These are phyloP conservation scores for Ptychodera flava DNA, from an alignment of 35 echinoderm and acorn worm species.

Conservation along the genomic window DNA sequence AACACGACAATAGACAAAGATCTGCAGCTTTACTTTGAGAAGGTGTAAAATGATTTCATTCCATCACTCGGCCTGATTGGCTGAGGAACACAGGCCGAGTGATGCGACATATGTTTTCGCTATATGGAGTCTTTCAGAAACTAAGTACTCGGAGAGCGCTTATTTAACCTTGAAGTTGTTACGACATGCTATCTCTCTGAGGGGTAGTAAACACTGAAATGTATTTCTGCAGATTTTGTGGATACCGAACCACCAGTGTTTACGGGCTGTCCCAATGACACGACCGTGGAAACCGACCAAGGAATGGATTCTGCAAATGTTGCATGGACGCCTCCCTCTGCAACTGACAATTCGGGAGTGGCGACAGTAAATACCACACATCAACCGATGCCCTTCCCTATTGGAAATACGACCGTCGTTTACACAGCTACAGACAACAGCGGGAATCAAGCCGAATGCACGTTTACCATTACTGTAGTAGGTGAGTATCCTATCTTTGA, in stretches of 20 bases:
- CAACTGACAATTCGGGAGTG: conserved; percentile 41
- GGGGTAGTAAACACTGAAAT: no score
- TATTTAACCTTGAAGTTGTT: no score
- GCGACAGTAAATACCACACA: neutral
- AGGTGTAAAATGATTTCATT: no score
- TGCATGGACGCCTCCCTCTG: conserved; percentile 55
- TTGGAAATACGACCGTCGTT: conserved; percentile 57
- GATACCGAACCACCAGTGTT: neutral
- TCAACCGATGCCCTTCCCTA: conserved; percentile 2
- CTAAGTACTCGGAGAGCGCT: no score
- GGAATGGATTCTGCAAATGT: neutral
- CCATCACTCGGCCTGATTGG: no score
- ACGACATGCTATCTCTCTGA: no score
- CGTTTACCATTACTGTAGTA: conserved; percentile 52
- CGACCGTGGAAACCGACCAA: neutral
- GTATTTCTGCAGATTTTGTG: no score
- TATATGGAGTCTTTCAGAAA: no score
- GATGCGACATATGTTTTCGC: no score
- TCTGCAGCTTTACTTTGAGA: no score
- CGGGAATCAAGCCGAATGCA: conserved; percentile 44
- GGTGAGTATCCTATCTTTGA: conserved; percentile 32
- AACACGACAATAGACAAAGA: no score
- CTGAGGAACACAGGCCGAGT: no score
- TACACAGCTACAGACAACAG: conserved; percentile 53
- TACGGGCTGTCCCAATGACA: neutral